Evolutionary conservation across 1,140 invertebrate species (phyloP).

Genomic region (Agrilus planipennis): DNA sequence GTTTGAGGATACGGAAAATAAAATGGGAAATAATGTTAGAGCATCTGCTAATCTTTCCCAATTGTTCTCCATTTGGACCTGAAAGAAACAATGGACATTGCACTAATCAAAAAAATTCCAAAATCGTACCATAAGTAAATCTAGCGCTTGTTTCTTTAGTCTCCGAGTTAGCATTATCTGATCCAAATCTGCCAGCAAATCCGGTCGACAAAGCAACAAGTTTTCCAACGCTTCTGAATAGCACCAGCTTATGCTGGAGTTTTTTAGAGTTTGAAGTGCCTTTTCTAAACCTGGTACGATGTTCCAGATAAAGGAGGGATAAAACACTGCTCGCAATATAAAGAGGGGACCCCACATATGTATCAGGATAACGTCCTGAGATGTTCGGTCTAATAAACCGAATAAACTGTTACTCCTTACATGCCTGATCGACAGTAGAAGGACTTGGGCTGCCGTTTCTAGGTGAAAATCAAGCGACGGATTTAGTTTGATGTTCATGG

Average conservation of each 20-base stretch:
- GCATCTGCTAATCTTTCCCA: conserved; percentile 23
- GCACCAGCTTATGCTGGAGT: conserved; percentile 40
- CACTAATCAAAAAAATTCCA: conserved; percentile 16
- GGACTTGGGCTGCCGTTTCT: conserved; percentile 40
- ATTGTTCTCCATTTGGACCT: conserved; percentile 19
- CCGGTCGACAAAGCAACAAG: conserved; percentile 47
- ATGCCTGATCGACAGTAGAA: conserved; percentile 37
- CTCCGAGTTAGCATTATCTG: conserved; percentile 15
- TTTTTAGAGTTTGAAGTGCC: conserved; percentile 19
- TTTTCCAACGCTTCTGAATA: conserved; percentile 52
- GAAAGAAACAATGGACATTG: conserved; percentile 4
- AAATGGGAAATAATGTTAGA: conserved; percentile 19
- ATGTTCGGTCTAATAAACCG: conserved; percentile 28
- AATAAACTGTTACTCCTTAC: conserved; percentile 39
- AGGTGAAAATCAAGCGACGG: neutral
- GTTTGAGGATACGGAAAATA: conserved; percentile 19
- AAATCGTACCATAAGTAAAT: conserved; percentile 14
- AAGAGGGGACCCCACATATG: conserved; percentile 43
- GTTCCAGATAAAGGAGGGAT: conserved; percentile 38
- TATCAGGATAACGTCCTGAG: conserved; percentile 40
- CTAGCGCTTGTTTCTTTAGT: conserved; percentile 19
- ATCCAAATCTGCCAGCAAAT: conserved; percentile 18
- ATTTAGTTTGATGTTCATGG: conserved; percentile 7
- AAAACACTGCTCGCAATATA: conserved; percentile 43
- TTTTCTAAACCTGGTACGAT: conserved; percentile 18